These are phyloP conservation scores for Heliopora coerulea DNA, from an alignment of 92 coral and sea anemone species.

Conservation along the genomic window DNA sequence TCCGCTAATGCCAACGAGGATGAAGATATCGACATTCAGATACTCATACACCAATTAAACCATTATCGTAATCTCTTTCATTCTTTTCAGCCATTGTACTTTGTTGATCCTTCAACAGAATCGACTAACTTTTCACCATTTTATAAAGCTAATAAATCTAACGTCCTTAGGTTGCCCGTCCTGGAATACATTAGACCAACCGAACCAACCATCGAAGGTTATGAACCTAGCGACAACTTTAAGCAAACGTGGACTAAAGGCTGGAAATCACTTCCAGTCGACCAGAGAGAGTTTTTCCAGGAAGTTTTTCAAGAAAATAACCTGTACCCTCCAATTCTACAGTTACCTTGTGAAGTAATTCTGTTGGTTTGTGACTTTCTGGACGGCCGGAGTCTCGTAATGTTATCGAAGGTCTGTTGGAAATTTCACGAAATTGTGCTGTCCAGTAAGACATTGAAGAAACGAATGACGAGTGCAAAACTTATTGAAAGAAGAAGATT, in stretches of 20 bases:
- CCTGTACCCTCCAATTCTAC: background rate
- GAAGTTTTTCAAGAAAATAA: conserved; percentile 26
- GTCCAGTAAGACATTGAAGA: background rate
- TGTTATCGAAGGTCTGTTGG: background rate
- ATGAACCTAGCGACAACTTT: conserved; percentile 11
- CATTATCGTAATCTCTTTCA: background rate
- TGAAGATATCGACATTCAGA: background rate
- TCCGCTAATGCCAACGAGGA: background rate
- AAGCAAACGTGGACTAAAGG: conserved; percentile 27
- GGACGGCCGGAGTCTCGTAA: conserved; percentile 3
- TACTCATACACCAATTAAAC: background rate
- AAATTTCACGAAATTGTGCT: conserved; percentile 4
- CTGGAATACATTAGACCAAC: conserved; percentile 11
- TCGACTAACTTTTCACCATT: background rate
- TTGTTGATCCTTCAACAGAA: background rate
- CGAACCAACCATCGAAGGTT: background rate
- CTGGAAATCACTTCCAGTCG: conserved; percentile 18
- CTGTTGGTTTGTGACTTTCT: background rate
- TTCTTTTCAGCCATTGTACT: background rate
- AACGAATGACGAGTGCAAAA: conserved; percentile 2
- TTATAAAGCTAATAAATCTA: background rate
- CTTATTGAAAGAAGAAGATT: no score
- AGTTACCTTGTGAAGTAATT: conserved; percentile 16
- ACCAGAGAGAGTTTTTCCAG: background rate
- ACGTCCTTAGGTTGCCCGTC: conserved; percentile 9